Base-by-base conservation (phyloP, 2,888 invertebrate genomes). In the Ichneumoninae sp. region DNA sequence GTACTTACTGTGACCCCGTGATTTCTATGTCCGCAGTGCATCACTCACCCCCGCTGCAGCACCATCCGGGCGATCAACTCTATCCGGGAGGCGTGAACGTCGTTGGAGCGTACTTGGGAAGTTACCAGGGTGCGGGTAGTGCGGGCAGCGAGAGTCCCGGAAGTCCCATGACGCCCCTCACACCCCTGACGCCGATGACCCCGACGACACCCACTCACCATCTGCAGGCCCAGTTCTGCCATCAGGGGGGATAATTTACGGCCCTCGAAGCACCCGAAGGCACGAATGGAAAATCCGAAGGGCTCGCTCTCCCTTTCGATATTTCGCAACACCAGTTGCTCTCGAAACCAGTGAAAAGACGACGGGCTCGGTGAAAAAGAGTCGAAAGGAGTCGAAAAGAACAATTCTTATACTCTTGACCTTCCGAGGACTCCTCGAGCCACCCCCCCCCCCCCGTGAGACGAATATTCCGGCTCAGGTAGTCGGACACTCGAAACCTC, bases 131-230 rank as follows among this genome's bases (percentile, higher is more conserved):
- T 63, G 85, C 76, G 10, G 91, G 92, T 47, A 92, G 92, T 65
- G 92, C 89, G 26, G 91, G 92, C 44, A 92, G 92, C 80, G 92
- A 92, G 75, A 92, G 92, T 87, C 92, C 92, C 69, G 92, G 91
- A 74, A 92, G 92, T 85, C 92, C 92, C 4, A 85, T 92, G 85
- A 92, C 92, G 10, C 92, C 92, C 16, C 85, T 92, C 76, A 92
- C 92, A 26, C 92, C 92, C 1, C 74, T 92, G 68, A 92, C 92
- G 16, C 92, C 92, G 10, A 84, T 92, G 79, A 92, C 92, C 57
- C 92, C 92, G 22, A 91, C 91, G 26, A 92, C 92, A 22, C 92
- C 92, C 47, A 92, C 91, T 47, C 91, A 91, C 75, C 84, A 86
- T 70, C 88, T 91, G 83, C 92, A 92, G 85, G 86, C 90, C 13